phyloP scores from a whole-genome alignment of 2,888 invertebrate genomes.

The Hemithea aestivaria region DNA sequence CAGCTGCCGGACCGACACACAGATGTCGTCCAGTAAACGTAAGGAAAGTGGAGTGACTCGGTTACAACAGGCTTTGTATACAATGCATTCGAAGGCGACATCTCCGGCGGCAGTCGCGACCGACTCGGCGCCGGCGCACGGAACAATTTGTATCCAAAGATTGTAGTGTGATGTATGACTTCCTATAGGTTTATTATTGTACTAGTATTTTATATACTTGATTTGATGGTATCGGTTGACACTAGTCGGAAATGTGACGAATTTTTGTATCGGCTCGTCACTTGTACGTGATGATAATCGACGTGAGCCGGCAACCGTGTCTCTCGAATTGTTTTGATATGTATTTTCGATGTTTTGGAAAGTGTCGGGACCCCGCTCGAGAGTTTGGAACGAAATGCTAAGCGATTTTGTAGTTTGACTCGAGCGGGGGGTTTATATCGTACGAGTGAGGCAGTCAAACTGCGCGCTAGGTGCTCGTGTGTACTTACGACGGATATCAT shows the following conservation, averaged over 20 bases:
- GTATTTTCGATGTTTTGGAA: conserved; percentile 32
- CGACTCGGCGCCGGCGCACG: conserved; percentile 35
- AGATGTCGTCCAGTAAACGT: not conserved
- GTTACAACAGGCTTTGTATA: conserved; percentile 3
- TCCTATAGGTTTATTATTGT: conserved; percentile 72
- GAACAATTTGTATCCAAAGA: conserved; percentile 75
- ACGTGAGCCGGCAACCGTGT: conserved; percentile 33
- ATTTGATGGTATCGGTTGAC: conserved; percentile 61
- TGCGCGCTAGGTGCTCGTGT: conserved; percentile 69
- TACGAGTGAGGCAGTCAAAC: conserved; percentile 62
- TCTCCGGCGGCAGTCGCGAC: conserved; percentile 18
- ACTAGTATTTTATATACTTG: conserved; percentile 69
- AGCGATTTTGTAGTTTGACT: conserved; percentile 35
- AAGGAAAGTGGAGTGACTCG: conserved; percentile 3
- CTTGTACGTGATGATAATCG: conserved; percentile 23
- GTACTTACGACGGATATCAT: conserved; percentile 74
- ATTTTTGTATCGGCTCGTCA: conserved; percentile 33
- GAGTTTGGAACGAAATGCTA: conserved; percentile 30
- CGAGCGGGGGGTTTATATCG: conserved; percentile 43
- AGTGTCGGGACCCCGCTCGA: conserved; percentile 34
- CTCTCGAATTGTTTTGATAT: conserved; percentile 34
- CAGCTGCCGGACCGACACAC: conserved; percentile 3
- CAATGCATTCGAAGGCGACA: conserved; percentile 11
- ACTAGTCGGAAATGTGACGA: conserved; percentile 52
- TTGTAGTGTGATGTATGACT: conserved; percentile 73